Evolutionary conservation across 2,797 vertebrate genomes (phyloP), one percentile per base, ranked within the genome.

Genomic region (Typhlichthys eigenmanni): DNA sequence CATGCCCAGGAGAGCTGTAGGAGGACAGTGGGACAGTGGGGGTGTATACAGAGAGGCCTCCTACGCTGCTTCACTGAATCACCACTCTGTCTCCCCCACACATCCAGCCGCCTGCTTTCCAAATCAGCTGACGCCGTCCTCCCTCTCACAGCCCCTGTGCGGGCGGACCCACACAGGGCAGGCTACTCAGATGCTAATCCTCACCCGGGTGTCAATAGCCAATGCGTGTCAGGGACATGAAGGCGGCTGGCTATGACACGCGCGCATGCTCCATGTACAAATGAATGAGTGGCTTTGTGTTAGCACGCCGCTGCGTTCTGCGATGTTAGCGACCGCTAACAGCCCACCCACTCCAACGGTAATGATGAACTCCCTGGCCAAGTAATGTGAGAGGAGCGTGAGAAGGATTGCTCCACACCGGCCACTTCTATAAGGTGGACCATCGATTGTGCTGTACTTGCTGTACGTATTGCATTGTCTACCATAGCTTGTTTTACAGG

Each of bases 51-150:
- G 68, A 88, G 86, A 88, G 85, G 80, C 77, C 86, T 95, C 90
- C 92, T 93, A 90, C 71, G 72, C 82, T 92, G 93, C 92, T 95
- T 95, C 87, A 29, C 24, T 91, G 93, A 96, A 96, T 95, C 91
- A 90, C 81, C 70, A 60, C 68, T 67, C 61, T 60, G 66, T 72
- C 60, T 58, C 69, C 70, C 83, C 71, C 60, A 85, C 75, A 66
- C 75, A 66, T 68, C 76, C 17, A 69, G 43, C 71, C 75, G 76
- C 74, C 81, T 83, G 84, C 84, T 79, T 79, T 75, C 73, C 68
- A 81, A 86, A 80, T 67, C 74, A 57, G 56, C 82, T 74, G 80
- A 61, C 79, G 82, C 84, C 13, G 64, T 65, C 53, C 32, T 83
- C 84, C 65, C 80, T 81, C 85, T 90, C 75, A 79, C 76, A 29